phyloP scores from a whole-genome alignment of 2,888 invertebrate genomes.

The Troglohyphantes excavatus region DNA sequence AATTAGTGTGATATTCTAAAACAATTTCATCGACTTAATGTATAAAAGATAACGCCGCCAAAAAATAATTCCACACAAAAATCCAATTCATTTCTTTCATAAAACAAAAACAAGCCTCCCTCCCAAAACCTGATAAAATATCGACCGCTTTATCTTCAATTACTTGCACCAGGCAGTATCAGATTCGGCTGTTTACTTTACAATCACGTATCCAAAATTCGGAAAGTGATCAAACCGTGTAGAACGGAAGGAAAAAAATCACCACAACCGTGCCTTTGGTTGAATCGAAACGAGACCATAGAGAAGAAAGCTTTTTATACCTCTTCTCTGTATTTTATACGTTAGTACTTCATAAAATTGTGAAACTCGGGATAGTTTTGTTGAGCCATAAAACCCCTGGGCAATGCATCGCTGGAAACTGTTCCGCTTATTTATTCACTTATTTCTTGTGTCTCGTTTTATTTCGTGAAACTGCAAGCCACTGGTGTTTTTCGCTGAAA shows the following conservation, averaged over 20 bases:
- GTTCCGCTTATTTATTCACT: conserved; percentile 37
- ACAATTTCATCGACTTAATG: too few species aligned
- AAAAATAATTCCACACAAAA: too few species aligned
- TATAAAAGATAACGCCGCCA: too few species aligned
- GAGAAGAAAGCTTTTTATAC: conserved; percentile 48
- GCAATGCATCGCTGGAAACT: conserved; percentile 19
- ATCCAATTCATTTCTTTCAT: too few species aligned
- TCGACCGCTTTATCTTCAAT: conserved; percentile 38
- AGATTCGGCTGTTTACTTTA: conserved; percentile 57
- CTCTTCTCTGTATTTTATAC: conserved; percentile 49
- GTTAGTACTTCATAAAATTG: conserved; percentile 70
- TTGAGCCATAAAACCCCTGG: conserved; percentile 44
- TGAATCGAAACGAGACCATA: conserved; percentile 19
- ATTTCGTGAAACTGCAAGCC: conserved; percentile 5
- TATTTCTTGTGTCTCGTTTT: conserved; percentile 26
- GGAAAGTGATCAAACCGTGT: neutral
- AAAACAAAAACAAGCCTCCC: too few species aligned
- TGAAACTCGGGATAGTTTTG: conserved; percentile 55
- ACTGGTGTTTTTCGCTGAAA: conserved; percentile 3
- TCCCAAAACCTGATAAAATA: conserved; percentile 34
- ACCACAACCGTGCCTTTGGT: neutral
- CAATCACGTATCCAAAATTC: conserved; percentile 47
- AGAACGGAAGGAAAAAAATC: conserved; percentile 7
- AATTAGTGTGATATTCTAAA: too few species aligned
- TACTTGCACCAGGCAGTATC: conserved; percentile 13